phyloP scores from a whole-genome alignment of 2,113 vertebrate species.

The Microcebus lehilahytsara region DNA sequence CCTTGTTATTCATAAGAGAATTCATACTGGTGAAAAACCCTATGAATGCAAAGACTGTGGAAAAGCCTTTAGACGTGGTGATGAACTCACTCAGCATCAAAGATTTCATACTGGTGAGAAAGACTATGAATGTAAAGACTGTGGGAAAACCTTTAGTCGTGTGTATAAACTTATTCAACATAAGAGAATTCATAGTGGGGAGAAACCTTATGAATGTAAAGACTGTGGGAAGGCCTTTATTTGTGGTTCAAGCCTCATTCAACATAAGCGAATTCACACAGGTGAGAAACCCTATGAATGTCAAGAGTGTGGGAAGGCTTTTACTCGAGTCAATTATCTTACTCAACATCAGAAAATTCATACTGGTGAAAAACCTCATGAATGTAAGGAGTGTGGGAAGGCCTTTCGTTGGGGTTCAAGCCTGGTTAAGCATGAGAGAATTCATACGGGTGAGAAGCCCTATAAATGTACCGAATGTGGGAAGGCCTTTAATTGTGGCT shows the following conservation, averaged over 20 bases:
- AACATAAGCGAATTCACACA: slow-evolving; percentile 72
- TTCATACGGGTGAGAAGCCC: slow-evolving; percentile 60
- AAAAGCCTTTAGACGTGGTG: slow-evolving; percentile 48
- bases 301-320: slow-evolving; percentile 75
- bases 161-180: slow-evolving; percentile 74
- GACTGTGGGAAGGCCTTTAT: slow-evolving; percentile 77
- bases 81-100: slow-evolving; percentile 58
- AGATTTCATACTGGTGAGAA: slow-evolving; percentile 62
- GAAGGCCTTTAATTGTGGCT: slow-evolving; percentile 74
- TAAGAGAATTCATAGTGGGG: slow-evolving; percentile 71
- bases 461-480: slow-evolving; percentile 72
- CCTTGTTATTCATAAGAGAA: slow-evolving; percentile 64
- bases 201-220: slow-evolving; percentile 68
- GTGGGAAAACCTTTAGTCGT: slow-evolving; percentile 75
- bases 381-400: slow-evolving; percentile 71
- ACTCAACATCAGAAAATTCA: slow-evolving; percentile 73
- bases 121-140: slow-evolving; percentile 65
- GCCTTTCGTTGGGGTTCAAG: slow-evolving; percentile 69
- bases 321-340: slow-evolving; percentile 66
- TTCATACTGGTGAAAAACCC: slow-evolving; percentile 68
- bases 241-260: slow-evolving; percentile 70
- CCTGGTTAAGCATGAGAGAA: slow-evolving; percentile 67
- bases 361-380: slow-evolving; percentile 67
- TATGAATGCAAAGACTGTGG: slow-evolving; percentile 66
- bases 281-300: slow-evolving; percentile 75